A percentile compares a stretch with the other conserved stretches of the same genome.
These are phyloP conservation scores for Orycteropus afer DNA, from an alignment of 2,113 vertebrate species.

Conservation along the genomic window DNA sequence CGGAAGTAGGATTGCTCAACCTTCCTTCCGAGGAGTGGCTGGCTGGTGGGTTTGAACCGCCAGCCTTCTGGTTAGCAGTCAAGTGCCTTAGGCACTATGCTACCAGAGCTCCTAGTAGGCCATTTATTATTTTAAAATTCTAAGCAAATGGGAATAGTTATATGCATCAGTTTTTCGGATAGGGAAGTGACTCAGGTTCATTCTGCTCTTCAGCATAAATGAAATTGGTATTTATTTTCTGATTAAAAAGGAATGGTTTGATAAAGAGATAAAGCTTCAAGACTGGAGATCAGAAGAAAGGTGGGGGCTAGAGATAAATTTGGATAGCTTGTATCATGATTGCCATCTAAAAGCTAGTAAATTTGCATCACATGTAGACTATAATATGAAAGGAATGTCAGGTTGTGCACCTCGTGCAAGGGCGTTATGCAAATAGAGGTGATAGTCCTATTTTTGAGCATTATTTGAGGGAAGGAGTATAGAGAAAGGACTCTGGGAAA, in stretches of 20 bases:
- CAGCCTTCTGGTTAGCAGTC: no score
- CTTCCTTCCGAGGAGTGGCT: no score
- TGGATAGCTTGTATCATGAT: not conserved
- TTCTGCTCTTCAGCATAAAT: not conserved
- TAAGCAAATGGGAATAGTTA: not conserved
- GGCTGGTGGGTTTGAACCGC: no score
- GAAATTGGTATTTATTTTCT: not conserved
- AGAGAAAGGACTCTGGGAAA: not conserved
- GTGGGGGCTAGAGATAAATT: not conserved
- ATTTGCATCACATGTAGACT: accelerated
- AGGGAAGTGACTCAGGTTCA: not conserved
- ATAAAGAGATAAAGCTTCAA: not conserved
- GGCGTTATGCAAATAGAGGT: not conserved
- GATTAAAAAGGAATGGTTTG: not conserved
- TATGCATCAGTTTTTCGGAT: not conserved
- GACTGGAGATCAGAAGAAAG: not conserved
- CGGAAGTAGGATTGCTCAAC: no score
- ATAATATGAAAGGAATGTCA: accelerated
- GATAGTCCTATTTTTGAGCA: not conserved
- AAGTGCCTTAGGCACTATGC: no score
- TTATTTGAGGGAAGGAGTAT: not conserved
- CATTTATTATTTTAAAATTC: not conserved
- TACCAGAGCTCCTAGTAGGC: no score
- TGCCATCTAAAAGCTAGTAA: not conserved
- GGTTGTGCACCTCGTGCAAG: not conserved